Percentiles rank a stretch among this genome's conserved stretches.
Evolutionary conservation across 2,888 invertebrate species (phyloP).

Genomic region (Dilophus febrilis): DNA sequence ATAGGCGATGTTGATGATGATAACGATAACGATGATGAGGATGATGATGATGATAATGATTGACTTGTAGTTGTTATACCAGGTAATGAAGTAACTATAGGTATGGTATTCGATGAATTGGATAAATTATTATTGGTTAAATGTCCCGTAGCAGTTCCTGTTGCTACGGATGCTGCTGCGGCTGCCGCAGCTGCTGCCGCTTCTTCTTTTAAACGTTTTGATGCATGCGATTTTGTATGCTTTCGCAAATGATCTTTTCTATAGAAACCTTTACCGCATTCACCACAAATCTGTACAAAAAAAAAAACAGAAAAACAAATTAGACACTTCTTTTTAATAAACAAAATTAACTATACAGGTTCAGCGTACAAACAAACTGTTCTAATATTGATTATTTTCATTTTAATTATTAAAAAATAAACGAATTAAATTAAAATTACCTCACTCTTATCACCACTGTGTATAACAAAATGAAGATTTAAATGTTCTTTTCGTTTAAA

Average conservation of each 20-base stretch:
- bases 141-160: neutral
- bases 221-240: slow-evolving; percentile 59
- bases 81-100: slow-evolving; percentile 10
- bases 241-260: slow-evolving; percentile 66
- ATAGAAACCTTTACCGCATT: slow-evolving; percentile 42
- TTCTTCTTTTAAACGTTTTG: slow-evolving; percentile 58
- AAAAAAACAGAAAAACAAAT: slow-evolving; percentile 1
- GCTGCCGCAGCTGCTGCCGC: slow-evolving; percentile 12
- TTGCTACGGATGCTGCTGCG: neutral
- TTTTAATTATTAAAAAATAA: neutral
- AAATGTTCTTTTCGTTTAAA: slow-evolving; percentile 71
- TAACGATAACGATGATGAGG: too few species aligned
- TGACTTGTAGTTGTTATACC: too few species aligned
- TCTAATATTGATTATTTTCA: too few species aligned
- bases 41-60: slow-evolving; percentile 13
- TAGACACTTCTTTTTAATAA: too few species aligned
- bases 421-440: slow-evolving; percentile 21
- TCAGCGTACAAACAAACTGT: too few species aligned
- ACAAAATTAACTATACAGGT: too few species aligned
- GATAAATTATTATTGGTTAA: slow-evolving; percentile 16
- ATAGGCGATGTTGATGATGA: too few species aligned
- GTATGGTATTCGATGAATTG: slow-evolving; percentile 17
- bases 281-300: slow-evolving; percentile 17
- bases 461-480: slow-evolving; percentile 68
- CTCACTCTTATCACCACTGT: slow-evolving; percentile 69